These are phyloP conservation scores for Spilosoma lubricipeda DNA, from an alignment of 2,888 invertebrate genomes.

Conservation along the genomic window DNA sequence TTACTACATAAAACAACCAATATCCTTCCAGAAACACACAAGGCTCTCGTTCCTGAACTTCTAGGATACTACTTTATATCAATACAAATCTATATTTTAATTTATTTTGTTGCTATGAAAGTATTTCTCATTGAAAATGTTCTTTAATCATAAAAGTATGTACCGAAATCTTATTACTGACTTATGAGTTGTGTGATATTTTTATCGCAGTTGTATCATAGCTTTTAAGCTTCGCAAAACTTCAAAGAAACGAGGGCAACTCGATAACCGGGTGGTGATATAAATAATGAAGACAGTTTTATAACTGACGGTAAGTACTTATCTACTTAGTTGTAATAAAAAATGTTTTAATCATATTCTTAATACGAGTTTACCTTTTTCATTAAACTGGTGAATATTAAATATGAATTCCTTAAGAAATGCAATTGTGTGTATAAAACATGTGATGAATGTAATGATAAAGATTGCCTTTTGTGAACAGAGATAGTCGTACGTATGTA, in stretches of 20 bases:
- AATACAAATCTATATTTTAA: background rate
- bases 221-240: background rate
- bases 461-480: conserved; percentile 44
- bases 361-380: background rate
- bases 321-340: background rate
- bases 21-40: background rate
- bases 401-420: conserved; percentile 10
- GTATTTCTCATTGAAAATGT: background rate
- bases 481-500: conserved; percentile 42
- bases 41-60: background rate
- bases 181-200: background rate
- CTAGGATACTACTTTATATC: background rate
- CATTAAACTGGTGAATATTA: background rate
- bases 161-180: background rate
- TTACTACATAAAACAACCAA: background rate
- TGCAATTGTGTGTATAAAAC: conserved; percentile 22
- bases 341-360: background rate
- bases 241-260: background rate
- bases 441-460: conserved; percentile 47
- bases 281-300: background rate
- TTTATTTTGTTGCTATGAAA: background rate
- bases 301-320: background rate
- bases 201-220: background rate
- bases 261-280: background rate
- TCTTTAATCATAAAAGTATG: background rate